Evolutionary conservation across 2,888 invertebrate genomes (phyloP), one percentile per base, ranked within the genome.

Genomic region (Synergus itoensis): DNA sequence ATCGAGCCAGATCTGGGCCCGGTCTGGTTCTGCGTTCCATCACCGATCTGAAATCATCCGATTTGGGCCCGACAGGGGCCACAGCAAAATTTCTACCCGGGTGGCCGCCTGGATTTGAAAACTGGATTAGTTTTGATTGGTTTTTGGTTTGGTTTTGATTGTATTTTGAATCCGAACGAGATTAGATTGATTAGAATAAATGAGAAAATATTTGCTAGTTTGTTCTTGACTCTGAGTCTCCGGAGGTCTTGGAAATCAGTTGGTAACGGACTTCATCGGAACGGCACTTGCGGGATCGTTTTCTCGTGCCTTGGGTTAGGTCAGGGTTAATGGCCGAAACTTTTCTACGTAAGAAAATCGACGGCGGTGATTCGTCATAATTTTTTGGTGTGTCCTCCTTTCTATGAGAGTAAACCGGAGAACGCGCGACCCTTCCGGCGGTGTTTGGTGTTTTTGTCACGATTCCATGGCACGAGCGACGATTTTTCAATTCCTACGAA

Each of bases 291-390:
- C 40, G 36, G 40, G 14, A 69, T 45, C 67, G 21, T 69, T 69
- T 69, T 69, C 45, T 69, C 21, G 21, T 48, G 64, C 76, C 79
- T 85, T 82, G 80, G 65, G 80, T 53, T 85, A 86, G 86, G 87
- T 88, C 87, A 87, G 86, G 87, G 86, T 86, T 85, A 86, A 85
- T 81, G 85, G 78, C 69, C 82, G 77, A 79, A 83, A 86, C 81
- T 87, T 86, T 87, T 84, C 84, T 79, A 76, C 36, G 78, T 78
- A 86, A 85, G 85, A 86, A 86, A 73, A 53, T 53, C 36, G 36
- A 48, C 28, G 69, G 48, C 41, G 76, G 76, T 60, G 76, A 76
- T 76, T 76, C 62, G 76, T 76, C 76, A 76, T 76, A 76, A 76
- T 76, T 62, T 76, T 76, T 76, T 76, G 21, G 60, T 76, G n/a